These are phyloP conservation scores for Nezara viridula DNA, from an alignment of 2,888 invertebrate species.

Conservation along the genomic window DNA sequence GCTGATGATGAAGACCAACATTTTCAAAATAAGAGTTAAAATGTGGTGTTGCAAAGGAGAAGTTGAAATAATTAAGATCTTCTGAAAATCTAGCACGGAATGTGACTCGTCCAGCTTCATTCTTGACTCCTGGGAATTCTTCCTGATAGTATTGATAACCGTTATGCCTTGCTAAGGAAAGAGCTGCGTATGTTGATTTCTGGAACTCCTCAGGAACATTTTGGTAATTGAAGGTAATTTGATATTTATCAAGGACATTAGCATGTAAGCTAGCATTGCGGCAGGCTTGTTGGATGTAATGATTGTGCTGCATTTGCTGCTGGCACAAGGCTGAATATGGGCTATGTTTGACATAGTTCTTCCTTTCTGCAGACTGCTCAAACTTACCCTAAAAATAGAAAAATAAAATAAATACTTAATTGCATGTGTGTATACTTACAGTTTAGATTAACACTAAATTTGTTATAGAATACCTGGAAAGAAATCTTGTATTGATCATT, in stretches of 20 bases:
- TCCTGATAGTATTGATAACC: slow-evolving; percentile 72
- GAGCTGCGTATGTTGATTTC: slow-evolving; percentile 71
- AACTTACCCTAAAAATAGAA: slow-evolving; percentile 68
- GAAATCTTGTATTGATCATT: slow-evolving; percentile 67
- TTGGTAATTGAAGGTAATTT: slow-evolving; percentile 72
- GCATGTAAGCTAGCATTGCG: slow-evolving; percentile 73
- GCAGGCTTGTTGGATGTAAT: slow-evolving; percentile 74
- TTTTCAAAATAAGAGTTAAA: slow-evolving; percentile 69
- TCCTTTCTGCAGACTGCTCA: slow-evolving; percentile 72
- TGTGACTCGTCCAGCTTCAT: slow-evolving; percentile 70
- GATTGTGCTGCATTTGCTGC: slow-evolving; percentile 72
- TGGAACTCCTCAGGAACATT: slow-evolving; percentile 70
- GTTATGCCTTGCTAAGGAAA: slow-evolving; percentile 70
- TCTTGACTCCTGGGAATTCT: slow-evolving; percentile 69
- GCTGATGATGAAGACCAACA: slow-evolving; percentile 69
- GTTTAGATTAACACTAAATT: too few relatives aligned
- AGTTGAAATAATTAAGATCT: slow-evolving; percentile 70
- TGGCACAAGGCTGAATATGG: slow-evolving; percentile 71
- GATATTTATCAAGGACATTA: slow-evolving; percentile 72
- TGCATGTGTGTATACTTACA: too few relatives aligned
- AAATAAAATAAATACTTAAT: not conserved
- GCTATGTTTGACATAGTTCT: slow-evolving; percentile 71
- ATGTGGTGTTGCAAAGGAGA: slow-evolving; percentile 71
- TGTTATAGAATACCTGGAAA: slow-evolving; percentile 66
- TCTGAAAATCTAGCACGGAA: slow-evolving; percentile 71